Evolutionary conservation across 2,797 vertebrate species (phyloP).

Genomic region (Rhinatrema bivittatum): DNA sequence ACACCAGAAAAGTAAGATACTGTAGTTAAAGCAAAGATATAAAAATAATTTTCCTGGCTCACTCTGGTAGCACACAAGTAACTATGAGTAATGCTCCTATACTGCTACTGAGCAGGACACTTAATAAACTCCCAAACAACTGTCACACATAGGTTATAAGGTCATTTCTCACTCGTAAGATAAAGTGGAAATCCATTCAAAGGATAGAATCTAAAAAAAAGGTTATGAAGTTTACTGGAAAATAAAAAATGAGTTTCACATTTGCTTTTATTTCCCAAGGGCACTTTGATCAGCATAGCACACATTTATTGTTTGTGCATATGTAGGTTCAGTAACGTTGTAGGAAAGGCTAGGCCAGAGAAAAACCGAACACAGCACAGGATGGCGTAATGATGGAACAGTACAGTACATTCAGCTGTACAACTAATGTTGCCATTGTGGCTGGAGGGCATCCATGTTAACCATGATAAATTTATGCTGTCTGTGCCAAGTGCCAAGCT

Average conservation of each 20-base stretch:
- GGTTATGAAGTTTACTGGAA: conserved; percentile 44
- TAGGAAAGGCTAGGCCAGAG: conserved; percentile 1
- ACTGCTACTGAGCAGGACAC: conserved; percentile 38
- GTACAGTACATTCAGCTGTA: too few relatives aligned
- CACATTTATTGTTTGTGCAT: conserved; percentile 15
- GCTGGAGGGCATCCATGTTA: too few relatives aligned
- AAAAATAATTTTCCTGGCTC: conserved; percentile 48
- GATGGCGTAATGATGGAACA: too few relatives aligned
- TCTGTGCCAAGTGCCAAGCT: too few relatives aligned
- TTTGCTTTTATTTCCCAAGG: conserved; percentile 54
- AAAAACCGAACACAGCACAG: conserved; percentile 22
- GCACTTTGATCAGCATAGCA: conserved; percentile 44
- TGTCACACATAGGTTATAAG: conserved; percentile 57
- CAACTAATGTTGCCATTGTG: too few relatives aligned
- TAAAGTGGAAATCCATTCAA: conserved; percentile 51
- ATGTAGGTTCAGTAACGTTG: not conserved
- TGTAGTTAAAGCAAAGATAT: conserved; percentile 35
- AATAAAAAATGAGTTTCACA: conserved; percentile 50
- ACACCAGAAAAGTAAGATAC: conserved; percentile 25
- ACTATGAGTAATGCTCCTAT: conserved; percentile 47
- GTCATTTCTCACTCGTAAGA: conserved; percentile 56
- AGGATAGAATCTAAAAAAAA: conserved; percentile 36
- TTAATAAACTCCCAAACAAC: conserved; percentile 60
- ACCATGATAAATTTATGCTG: too few relatives aligned
- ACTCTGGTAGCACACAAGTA: conserved; percentile 37